Evolutionary conservation across 2,797 vertebrate species (phyloP), one percentile per base, ranked within the genome.

Genomic region (Leptoclinus maculatus): DNA sequence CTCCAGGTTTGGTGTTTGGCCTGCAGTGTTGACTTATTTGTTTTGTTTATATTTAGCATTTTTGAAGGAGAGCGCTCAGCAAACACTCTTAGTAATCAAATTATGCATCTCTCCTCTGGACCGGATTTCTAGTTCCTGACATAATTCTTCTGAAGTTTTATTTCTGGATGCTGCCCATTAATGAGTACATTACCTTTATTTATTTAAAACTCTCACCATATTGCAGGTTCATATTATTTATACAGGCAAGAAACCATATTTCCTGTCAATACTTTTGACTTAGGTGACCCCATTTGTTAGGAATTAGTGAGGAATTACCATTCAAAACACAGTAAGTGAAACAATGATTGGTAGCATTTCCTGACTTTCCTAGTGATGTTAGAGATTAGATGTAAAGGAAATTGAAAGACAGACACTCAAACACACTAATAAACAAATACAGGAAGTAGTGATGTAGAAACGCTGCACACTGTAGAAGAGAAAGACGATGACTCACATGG

Each of bases 401-500:
- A 71, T 32, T 10, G 7, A 58, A 39, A 39, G 0, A 41, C 14
- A 60, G 51, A 62, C n/a, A 63, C 10, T 65, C 0, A 32, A 19
- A 12, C 16, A 38, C 6, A 54, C 0, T 34, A n/a, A 74, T 4
- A 69, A 64, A 56, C 7, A 71, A 14, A 70, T 12, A 23, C 19
- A 38, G 14, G 25, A 36, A 34, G 53, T 39, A 38, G 8, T 36
- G 63, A 59, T n/a, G 32, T 8, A 12, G 47, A 71, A 8, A 23
- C 2, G 1, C 11, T 32, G 29, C 21, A 1, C 4, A 5, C 6
- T 66, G 43, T n/a, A 54, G 25, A 29, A 3, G 21, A 2, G 53
- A 17, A 25, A 45, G 34, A 34, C 4, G 2, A 4, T 13, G 72
- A 93, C 96, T 96, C 79, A 97, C 96, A 97, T 95, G 84, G 95